Evolutionary conservation across 1,140 invertebrate species (phyloP), one percentile per base, ranked within the genome.

Genomic region (Calycopis cecrops): DNA sequence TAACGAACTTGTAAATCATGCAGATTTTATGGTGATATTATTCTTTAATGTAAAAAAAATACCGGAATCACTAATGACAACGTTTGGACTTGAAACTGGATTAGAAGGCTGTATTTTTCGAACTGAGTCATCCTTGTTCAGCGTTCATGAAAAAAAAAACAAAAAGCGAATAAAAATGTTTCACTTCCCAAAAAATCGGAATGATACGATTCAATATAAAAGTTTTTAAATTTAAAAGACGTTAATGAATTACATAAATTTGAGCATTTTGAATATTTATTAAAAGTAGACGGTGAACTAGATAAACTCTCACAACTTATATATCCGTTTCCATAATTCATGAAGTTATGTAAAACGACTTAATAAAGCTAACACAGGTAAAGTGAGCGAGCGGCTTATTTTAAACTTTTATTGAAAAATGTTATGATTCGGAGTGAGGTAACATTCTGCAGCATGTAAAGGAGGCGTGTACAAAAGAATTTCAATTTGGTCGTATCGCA

Each of bases 401-500:
- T 48, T 42, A 55, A 59, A 63, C 38, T 65, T 65, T 52, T 42
- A 52, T 53, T 62, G 60, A 59, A 59, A 62, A 62, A 60, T 54
- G 35, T 59, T 76, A 72, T 77, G 71, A 76, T 71, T 76, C 67
- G 54, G 54, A 69, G 65, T 57, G 74, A 78, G 79, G 76, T 76
- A 76, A 65, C 71, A 71, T 69, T 77, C 71, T 57, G 71, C 21
- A 69, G 69, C 73, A 76, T 77, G 77, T 79, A 80, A 78, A 79
- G 76, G 80, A 67, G 63, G 50, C 57, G 62, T 53, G 58, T 60
- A 79, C 71, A 79, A 81, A 83, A 81, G 80, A 82, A 84, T 82
- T 82, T 80, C 80, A 80, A 82, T 84, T 79, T 80, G 75, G 72
- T 77, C 71, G 73, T 77, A 79, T 84, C 72, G 75, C 69, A 76